Evolutionary conservation across 1,140 invertebrate genomes (phyloP).

Genomic region (Leptopilina boulardi): DNA sequence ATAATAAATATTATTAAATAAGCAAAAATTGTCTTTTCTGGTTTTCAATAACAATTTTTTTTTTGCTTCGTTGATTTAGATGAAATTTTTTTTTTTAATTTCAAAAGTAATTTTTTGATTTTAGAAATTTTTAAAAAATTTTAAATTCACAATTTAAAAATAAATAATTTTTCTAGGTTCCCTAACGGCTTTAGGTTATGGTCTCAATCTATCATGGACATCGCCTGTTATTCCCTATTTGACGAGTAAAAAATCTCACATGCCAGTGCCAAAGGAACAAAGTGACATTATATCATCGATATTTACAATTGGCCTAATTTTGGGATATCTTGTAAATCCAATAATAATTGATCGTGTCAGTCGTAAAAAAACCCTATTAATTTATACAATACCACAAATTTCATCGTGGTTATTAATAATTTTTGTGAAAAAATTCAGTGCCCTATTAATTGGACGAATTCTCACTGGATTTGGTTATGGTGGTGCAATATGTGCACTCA

Average conservation of each 20-base stretch:
- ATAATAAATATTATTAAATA: too few relatives aligned
- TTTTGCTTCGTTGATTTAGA: too few relatives aligned
- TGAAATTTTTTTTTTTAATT: too few relatives aligned
- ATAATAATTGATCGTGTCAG: not conserved
- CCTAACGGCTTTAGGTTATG: constrained; percentile 4
- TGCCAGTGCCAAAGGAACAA: not conserved
- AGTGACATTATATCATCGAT: constrained; percentile 1
- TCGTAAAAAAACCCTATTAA: not conserved
- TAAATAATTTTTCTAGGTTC: constrained; percentile 13
- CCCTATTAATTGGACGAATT: not conserved
- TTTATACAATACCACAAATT: not conserved
- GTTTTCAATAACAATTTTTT: too few relatives aligned
- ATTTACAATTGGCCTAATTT: not conserved
- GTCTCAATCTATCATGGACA: not conserved
- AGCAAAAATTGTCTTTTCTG: too few relatives aligned
- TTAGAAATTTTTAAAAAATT: too few relatives aligned
- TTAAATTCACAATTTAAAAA: not conserved
- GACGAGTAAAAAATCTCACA: not conserved
- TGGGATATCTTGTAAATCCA: constrained; percentile 4
- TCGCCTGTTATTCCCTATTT: constrained; percentile 10
- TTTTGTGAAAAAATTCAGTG: not conserved
- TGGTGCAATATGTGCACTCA: not conserved
- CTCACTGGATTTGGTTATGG: not conserved
- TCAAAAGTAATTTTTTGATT: not conserved
- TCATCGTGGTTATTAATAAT: not conserved